These are phyloP conservation scores for Latrodectus elegans DNA, from an alignment of 2,888 invertebrate species.

Conservation along the genomic window DNA sequence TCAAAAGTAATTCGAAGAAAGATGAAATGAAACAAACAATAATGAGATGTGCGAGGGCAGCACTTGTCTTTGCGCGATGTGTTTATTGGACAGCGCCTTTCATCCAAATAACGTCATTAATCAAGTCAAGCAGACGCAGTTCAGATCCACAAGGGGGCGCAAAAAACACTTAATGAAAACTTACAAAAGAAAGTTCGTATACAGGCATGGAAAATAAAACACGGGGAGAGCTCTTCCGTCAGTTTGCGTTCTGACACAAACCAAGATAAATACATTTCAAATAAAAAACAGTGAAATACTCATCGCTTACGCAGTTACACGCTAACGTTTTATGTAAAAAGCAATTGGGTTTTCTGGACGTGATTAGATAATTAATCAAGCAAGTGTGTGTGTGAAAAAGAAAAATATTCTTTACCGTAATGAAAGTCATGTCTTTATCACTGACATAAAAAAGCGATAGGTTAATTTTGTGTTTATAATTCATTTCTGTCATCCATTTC, in stretches of 20 bases:
- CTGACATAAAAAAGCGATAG: background rate
- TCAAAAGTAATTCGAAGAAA: background rate
- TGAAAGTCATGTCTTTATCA: slow-evolving; percentile 5
- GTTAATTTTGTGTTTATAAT: no score
- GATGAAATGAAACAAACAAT: background rate
- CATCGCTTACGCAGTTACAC: background rate
- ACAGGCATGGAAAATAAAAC: slow-evolving; percentile 7
- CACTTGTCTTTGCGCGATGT: background rate
- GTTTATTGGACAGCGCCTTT: slow-evolving; percentile 4
- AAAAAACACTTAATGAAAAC: slow-evolving; percentile 11
- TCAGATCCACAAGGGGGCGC: background rate
- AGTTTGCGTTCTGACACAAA: slow-evolving; percentile 17
- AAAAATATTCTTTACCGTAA: background rate
- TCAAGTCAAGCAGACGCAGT: slow-evolving; percentile 19
- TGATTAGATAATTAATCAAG: slow-evolving; percentile 8
- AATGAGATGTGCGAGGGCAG: background rate
- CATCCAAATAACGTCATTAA: slow-evolving; percentile 17
- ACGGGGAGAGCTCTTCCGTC: slow-evolving; percentile 1
- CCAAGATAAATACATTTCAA: slow-evolving; percentile 14
- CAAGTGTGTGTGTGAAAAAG: background rate
- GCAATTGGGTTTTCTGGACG: slow-evolving; percentile 1
- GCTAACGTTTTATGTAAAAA: slow-evolving; percentile 4
- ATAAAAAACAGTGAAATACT: slow-evolving; percentile 6
- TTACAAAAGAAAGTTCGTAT: background rate
- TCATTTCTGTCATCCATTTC: no score